phyloP scores from a whole-genome alignment of 2,888 invertebrate species.

The Sinohyriopsis cumingii region DNA sequence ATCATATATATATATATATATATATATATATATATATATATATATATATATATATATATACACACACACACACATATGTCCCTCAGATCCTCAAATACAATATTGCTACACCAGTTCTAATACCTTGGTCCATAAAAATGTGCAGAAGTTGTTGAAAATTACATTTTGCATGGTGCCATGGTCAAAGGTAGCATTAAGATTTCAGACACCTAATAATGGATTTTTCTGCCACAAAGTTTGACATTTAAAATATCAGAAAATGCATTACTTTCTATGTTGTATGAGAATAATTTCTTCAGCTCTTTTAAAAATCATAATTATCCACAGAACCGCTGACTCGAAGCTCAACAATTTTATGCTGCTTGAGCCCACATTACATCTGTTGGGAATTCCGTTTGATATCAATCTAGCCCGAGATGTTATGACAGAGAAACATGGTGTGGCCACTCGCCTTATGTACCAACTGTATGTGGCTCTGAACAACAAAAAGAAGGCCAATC shows the following conservation, averaged over 20 bases:
- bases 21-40: no score
- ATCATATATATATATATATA: no score
- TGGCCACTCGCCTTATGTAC: constrained; percentile 70
- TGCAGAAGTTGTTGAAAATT: no score
- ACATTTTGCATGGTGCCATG: no score
- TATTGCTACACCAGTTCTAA: no score
- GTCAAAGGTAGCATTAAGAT: no score
- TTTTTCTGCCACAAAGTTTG: no score
- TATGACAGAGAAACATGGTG: constrained; percentile 70
- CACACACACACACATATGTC: no score
- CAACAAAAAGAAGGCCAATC: constrained; percentile 69
- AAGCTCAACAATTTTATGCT: constrained; percentile 72
- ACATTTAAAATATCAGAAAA: background rate
- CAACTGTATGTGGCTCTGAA: constrained; percentile 70
- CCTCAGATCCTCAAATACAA: no score
- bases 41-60: no score
- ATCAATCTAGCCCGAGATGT: constrained; percentile 70
- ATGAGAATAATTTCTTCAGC: background rate
- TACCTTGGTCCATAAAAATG: no score
- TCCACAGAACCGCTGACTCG: constrained; percentile 67
- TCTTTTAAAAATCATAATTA: constrained; percentile 6
- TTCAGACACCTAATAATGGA: no score
- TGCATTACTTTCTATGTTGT: background rate
- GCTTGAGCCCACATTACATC: constrained; percentile 68
- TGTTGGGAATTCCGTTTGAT: constrained; percentile 71